A percentile compares a stretch with the other conserved stretches of the same genome.
Evolutionary conservation across 2,797 vertebrate species (phyloP).

Genomic region (Cichlasoma orientale): DNA sequence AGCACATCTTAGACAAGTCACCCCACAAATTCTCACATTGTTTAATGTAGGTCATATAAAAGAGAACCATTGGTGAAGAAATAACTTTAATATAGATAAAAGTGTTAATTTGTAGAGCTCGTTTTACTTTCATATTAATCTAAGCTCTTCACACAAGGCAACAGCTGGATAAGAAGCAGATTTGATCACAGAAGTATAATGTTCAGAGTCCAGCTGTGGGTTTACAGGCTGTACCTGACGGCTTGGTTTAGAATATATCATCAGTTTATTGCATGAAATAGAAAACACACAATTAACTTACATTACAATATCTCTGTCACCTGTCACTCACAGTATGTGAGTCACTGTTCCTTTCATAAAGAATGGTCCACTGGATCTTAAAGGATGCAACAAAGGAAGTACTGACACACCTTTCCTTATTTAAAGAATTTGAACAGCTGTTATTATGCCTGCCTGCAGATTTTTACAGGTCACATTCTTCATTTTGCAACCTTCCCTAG

Average conservation of each 20-base stretch:
- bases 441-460: neutral
- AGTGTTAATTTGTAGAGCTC: neutral
- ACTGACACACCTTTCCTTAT: neutral
- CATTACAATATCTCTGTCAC: neutral
- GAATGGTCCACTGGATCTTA: neutral
- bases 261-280: neutral
- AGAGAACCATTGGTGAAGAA: neutral
- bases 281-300: neutral
- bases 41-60: neutral
- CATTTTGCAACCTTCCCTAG: rapidly evolving
- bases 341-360: neutral
- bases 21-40: neutral
- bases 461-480: neutral
- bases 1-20: neutral
- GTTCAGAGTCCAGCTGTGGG: neutral
- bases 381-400: neutral
- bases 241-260: neutral
- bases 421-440: neutral
- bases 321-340: neutral
- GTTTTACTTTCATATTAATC: neutral
- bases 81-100: neutral
- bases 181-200: neutral
- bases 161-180: neutral
- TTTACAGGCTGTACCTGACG: neutral
- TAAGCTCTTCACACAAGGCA: neutral